Conservation (phyloP, 2,113 vertebrate species). For the Halcyon senegalensis region DNA sequence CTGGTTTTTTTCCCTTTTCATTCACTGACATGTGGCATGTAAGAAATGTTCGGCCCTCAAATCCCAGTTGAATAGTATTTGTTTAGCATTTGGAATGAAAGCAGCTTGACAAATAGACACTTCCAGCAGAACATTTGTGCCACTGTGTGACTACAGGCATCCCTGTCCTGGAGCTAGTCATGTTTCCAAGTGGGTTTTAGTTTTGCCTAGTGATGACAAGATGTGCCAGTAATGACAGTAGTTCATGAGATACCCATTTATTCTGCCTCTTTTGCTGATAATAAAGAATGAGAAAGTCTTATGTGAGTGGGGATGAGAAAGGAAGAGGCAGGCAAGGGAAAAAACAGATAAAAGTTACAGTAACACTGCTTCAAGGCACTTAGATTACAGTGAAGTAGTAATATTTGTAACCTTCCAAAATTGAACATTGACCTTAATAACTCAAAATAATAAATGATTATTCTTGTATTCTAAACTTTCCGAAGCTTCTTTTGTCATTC, state of each 20-base stretch:
- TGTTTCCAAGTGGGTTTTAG: not conserved
- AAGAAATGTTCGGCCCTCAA: not conserved
- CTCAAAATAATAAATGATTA: not conserved
- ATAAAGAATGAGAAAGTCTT: not conserved
- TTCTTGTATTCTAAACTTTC: not conserved
- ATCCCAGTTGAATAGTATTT: conserved; percentile 25
- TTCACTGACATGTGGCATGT: not conserved
- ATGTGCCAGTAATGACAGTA: not conserved
- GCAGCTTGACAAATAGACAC: not conserved
- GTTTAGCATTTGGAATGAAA: conserved; percentile 48
- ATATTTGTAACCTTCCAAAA: not conserved
- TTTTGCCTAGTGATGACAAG: conserved; percentile 10
- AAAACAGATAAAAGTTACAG: not conserved
- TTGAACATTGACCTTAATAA: not conserved
- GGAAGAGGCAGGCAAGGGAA: not conserved
- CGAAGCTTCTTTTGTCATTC: not conserved
- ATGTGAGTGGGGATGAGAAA: not conserved
- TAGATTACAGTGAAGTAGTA: not conserved
- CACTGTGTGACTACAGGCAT: not conserved
- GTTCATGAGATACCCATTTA: not conserved
- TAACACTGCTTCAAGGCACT: not conserved
- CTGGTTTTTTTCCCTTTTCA: not conserved
- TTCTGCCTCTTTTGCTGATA: not conserved
- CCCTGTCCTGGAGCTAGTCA: not conserved
- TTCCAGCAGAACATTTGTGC: not conserved